Evolutionary conservation across 2,797 vertebrate genomes (phyloP), one percentile per base, ranked within the genome.

Genomic region (Hephaestus fuliginosus): DNA sequence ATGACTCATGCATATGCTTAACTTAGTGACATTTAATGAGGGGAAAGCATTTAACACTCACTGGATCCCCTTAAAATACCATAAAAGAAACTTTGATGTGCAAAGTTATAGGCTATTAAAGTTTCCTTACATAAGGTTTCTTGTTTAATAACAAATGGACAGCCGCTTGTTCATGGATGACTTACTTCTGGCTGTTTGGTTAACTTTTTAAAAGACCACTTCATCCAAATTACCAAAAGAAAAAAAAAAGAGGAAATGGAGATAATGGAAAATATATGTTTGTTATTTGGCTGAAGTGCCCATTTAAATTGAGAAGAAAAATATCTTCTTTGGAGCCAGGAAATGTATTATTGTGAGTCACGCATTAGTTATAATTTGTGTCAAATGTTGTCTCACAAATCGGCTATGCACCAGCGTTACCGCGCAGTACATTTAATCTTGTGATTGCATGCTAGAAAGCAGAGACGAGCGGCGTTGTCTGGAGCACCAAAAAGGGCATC

Each of bases 11-110:
- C 64, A 67, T 57, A 56, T 7, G 30, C 66, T 76, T 60, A 56
- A 87, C 61, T 82, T 64, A 7, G 69, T 79, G 86, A 79, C 72
- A 75, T 88, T 90, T 89, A 91, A 90, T 77, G 75, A 86, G 81
- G 84, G 66, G 57, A 85, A 81, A 70, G 22, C 51, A 33, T 80
- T 88, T 82, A 81, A 90, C 81, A 84, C 84, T 78, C 57, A 33
- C 84, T 76, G 64, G 62, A 79, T 81, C 72, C 65, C 18, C 57
- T 76, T 62, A 74, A 83, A 84, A 73, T 46, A 14, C 53, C 49
- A 64, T 41, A 57, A 75, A 76, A 78, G 20, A 70, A 75, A 72
- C 87, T 89, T 87, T 88, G 65, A 89, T 86, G 82, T 70, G 17
- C 33, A 53, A 53, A 74, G 74, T 81, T 78, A 67, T 20, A 10